A percentile compares a stretch with the other conserved stretches of the same genome.
Evolutionary conservation across 1,140 invertebrate genomes (phyloP).

Genomic region (Patella vulgata): DNA sequence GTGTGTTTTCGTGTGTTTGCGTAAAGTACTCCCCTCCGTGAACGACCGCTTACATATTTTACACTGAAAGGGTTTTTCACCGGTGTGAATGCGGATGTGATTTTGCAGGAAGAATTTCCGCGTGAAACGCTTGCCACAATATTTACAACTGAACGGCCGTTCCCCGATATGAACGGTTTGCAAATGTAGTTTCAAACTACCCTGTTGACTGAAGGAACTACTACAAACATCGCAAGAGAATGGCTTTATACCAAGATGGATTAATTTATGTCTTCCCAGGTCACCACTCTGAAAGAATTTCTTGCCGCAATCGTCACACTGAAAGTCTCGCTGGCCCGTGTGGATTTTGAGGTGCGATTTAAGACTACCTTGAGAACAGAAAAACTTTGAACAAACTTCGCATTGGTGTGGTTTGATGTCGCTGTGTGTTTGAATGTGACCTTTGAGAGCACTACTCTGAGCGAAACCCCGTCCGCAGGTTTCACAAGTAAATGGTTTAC

Average conservation of each 20-base stretch:
- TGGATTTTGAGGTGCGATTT: slow-evolving; percentile 17
- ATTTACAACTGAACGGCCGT: slow-evolving; percentile 78
- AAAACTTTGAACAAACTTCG: slow-evolving; percentile 28
- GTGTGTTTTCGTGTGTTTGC: slow-evolving; percentile 94
- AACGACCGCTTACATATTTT: slow-evolving; percentile 93
- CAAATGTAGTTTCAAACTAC: slow-evolving; percentile 82
- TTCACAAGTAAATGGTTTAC: no score
- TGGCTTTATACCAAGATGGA: slow-evolving; percentile 30
- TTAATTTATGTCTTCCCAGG: slow-evolving; percentile 20
- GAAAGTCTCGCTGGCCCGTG: slow-evolving; percentile 24
- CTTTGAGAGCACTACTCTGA: no score
- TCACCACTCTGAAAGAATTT: slow-evolving; percentile 15
- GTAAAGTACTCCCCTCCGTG: slow-evolving; percentile 93
- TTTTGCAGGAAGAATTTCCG: slow-evolving; percentile 26
- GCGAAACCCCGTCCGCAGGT: no score
- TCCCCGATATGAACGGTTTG: slow-evolving; percentile 86
- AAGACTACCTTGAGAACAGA: slow-evolving; percentile 10
- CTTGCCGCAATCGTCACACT: slow-evolving; percentile 25
- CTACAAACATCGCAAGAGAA: slow-evolving; percentile 79
- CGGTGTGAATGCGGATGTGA: slow-evolving; percentile 29
- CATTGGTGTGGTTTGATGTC: slow-evolving; percentile 79
- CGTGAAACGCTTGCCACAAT: slow-evolving; percentile 43
- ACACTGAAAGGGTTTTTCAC: slow-evolving; percentile 72
- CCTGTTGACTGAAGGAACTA: slow-evolving; percentile 87
- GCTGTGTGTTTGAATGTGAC: no score